Evolutionary conservation across 2,888 invertebrate species (phyloP).

Genomic region (Nymphalis urticae): DNA sequence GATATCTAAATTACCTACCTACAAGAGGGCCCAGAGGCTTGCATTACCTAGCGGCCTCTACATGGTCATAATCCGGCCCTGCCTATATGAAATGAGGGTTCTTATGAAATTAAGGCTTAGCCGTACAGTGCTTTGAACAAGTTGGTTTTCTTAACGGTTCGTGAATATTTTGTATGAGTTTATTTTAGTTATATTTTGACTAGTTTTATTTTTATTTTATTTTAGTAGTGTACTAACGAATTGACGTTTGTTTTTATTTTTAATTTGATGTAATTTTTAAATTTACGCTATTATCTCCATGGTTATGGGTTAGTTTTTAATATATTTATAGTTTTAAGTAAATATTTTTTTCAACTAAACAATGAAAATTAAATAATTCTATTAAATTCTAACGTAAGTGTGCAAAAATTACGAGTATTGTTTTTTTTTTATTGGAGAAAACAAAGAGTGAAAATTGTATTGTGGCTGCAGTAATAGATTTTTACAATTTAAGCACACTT

Average conservation of each 20-base stretch:
- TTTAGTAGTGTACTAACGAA: slow-evolving; percentile 3
- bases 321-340: background rate
- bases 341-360: background rate
- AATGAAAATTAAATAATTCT: background rate
- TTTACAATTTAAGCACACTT: slow-evolving; percentile 7
- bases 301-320: background rate
- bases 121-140: too few relatives aligned
- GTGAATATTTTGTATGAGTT: slow-evolving; percentile 2
- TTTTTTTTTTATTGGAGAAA: background rate
- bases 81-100: too few relatives aligned
- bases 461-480: background rate
- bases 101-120: too few relatives aligned
- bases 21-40: too few relatives aligned
- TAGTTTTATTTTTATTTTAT: slow-evolving; percentile 1
- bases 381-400: background rate
- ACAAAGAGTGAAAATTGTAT: background rate
- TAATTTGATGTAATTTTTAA: slow-evolving; percentile 4
- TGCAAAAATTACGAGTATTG: too few relatives aligned
- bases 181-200: background rate
- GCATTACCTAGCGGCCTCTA: too few relatives aligned
- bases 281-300: background rate
- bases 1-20: too few relatives aligned
- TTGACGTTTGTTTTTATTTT: slow-evolving; percentile 2
- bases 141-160: background rate
- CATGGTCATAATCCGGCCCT: too few relatives aligned